Base-by-base conservation (phyloP, 1,140 invertebrate species). In the Zaprionus tsacasi region DNA sequence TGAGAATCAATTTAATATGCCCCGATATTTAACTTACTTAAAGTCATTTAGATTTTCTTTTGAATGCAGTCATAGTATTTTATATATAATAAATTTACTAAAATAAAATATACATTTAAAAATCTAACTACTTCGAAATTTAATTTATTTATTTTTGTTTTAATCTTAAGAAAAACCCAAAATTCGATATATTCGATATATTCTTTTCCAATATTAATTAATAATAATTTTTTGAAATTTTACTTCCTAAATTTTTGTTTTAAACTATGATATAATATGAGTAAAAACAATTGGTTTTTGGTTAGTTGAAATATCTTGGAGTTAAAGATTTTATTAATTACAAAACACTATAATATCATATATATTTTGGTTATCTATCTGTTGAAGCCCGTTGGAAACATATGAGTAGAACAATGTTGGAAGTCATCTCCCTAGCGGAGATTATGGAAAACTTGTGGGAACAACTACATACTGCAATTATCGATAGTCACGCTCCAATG, bases 401-500 rank as follows among this genome's bases (percentile, higher is more conserved):
- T 70, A 70, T 70, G 71, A 70, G 66, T 70, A 61, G 38, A 48
- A 45, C 36, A 54, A 13, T 38, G n/a, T 21, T 70, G 67, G 50
- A 70, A 70, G 40, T 70, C 30, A 21, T 70, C 68, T 57, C 60
- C 38, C 52, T 70, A 66, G 17, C 50, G 71, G 52, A 74, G 40
- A n/a, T 50, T 65, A 7, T 65, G 52, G 57, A 68, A 60, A 69
- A 58, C 71, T 59, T 69, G 71, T 70, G 60, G 11, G 17, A 25
- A 66, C 56, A 70, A 63, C 30, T 70, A 75, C 21, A 21, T 21
- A 21, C 72, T 75, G 50, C 58, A 55, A 45, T 35, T 30, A 35
- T 25, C 17, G 33, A 40, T 35, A 55, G 64, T 69, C 71, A 58
- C 54, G 33, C 76, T 79, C 79, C 69, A 86, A 68, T 59, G 52